These are phyloP conservation scores for Marmota flaviventris DNA, from an alignment of 2,113 vertebrate species.

Conservation along the genomic window DNA sequence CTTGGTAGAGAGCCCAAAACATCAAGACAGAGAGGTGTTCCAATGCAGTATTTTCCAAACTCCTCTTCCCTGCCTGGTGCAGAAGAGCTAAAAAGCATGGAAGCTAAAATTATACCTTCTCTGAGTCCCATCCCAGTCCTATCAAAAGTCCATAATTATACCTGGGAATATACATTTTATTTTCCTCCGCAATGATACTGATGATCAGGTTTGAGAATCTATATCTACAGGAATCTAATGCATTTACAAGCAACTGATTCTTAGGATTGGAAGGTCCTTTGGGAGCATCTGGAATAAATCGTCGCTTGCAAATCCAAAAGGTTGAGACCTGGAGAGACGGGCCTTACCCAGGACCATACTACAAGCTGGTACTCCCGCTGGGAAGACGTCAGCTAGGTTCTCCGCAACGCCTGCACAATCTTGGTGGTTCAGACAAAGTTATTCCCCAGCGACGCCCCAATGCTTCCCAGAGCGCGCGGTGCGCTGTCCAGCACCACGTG, in stretches of 20 bases:
- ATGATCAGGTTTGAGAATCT: background rate
- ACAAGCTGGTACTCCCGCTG: no score
- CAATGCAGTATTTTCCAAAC: background rate
- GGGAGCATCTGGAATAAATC: background rate
- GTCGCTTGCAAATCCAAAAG: background rate
- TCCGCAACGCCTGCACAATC: fast-evolving
- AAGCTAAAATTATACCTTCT: background rate
- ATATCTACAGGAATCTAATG: background rate
- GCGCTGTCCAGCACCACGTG: slow-evolving; percentile 53
- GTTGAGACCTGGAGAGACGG: background rate
- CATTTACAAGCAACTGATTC: background rate
- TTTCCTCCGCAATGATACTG: background rate
- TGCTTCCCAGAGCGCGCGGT: fast-evolving
- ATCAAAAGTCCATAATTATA: background rate
- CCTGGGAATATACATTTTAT: background rate
- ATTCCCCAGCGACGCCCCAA: fast-evolving
- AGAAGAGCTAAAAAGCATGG: background rate
- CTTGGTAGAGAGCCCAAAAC: background rate
- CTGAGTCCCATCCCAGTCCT: background rate
- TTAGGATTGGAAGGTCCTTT: background rate
- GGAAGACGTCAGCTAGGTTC: background rate
- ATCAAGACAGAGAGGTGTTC: background rate
- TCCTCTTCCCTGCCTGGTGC: background rate
- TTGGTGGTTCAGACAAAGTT: fast-evolving
- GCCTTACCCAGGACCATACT: background rate